Evolutionary conservation across 2,888 invertebrate genomes (phyloP), one percentile per base, ranked within the genome.

Genomic region (Cerastis rubricosa): DNA sequence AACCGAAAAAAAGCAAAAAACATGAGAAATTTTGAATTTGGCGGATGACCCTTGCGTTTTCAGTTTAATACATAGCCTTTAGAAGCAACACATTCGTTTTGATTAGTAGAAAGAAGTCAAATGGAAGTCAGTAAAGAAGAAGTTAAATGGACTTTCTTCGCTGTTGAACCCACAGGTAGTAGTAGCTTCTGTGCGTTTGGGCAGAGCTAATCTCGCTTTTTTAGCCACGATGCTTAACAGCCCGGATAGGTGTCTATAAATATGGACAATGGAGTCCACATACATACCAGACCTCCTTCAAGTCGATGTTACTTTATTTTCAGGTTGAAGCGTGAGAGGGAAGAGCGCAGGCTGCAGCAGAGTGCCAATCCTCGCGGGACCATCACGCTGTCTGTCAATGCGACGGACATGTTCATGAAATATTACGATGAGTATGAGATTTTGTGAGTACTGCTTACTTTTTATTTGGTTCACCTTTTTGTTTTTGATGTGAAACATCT

Each of bases 361-460:
- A 97, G 98, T 83, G 99, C 99, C 1, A 99, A 99, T 95, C 99
- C 99, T 0, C 98, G 98, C 83, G 99, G 99, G 49, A 98, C 98
- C 80, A 97, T 99, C 73, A 98, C 98, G 22, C 97, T 99, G 59
- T 98, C 98, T 85, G 97, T 99, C 40, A 99, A 99, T 96, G 99
- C 99, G 1, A 99, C 99, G 0, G 99, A 99, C 91, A 95, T 99
- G 89, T 99, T 99, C 94, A 98, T 97, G 89, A 97, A 97, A 88
- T 99, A 99, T 89, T 98, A 98, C 87, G 98, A 98, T 91, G 98
- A 98, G 85, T 97, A 97, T 90, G 97, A 97, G 89, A 95, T 95
- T 87, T 80, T 95, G 96, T 96, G 85, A 95, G 96, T 95, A 59
- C 22, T 69, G 84, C 87, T 88, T 78, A 12, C 29, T 85, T 76